Conservation (phyloP, 2,113 vertebrate genomes). For the Trematomus loennbergii region DNA sequence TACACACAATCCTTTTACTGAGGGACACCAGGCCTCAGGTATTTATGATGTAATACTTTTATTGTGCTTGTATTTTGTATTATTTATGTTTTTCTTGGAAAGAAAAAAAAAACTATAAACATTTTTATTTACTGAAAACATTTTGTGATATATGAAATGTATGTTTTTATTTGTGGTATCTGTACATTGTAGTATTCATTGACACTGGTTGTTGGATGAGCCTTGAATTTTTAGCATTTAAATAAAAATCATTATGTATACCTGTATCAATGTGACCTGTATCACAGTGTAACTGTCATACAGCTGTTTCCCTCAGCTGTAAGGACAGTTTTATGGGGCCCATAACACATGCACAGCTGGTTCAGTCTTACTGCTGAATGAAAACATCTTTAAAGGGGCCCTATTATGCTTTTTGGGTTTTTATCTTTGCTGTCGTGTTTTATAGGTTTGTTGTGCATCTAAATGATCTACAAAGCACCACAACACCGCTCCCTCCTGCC, state of each 20-base stretch:
- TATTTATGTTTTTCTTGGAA: conserved; percentile 54
- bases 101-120: conserved; percentile 15
- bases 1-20: conserved; percentile 14
- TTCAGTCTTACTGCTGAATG: background rate
- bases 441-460: no score
- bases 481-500: no score
- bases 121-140: conserved; percentile 66
- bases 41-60: conserved; percentile 33
- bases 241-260: conserved; percentile 65
- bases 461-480: no score
- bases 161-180: conserved; percentile 67
- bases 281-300: no score
- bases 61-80: conserved; percentile 74
- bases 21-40: conserved; percentile 31
- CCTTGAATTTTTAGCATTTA: conserved; percentile 63
- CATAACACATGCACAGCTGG: background rate
- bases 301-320: background rate
- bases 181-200: conserved; percentile 70
- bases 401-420: no score
- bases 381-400: background rate
- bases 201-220: conserved; percentile 72
- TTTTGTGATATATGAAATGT: conserved; percentile 40
- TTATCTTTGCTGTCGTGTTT: no score
- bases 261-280: background rate
- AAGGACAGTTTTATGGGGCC: background rate